phyloP scores from a whole-genome alignment of 1,140 invertebrate species.

The Pseudobourletiella spinata region DNA sequence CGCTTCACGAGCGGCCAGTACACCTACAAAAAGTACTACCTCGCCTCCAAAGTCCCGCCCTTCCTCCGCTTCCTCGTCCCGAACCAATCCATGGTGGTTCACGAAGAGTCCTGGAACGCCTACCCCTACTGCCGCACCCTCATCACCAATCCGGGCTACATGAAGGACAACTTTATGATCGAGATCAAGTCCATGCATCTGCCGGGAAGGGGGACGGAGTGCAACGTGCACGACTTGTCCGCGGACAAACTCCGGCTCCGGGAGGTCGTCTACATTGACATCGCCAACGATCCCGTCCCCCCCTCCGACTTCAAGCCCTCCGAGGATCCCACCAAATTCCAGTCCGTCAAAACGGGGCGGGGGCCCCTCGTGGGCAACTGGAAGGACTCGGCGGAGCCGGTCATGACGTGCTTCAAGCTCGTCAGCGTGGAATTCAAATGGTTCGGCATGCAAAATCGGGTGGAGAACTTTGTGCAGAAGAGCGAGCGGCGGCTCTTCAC shows the following conservation, averaged over 20 bases:
- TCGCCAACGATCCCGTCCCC: constrained; percentile 79
- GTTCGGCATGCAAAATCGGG: constrained; percentile 90
- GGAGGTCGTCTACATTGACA: constrained; percentile 87
- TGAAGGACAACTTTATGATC: constrained; percentile 97
- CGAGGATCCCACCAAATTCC: constrained; percentile 81
- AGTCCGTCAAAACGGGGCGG: constrained; percentile 85
- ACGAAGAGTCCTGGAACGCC: constrained; percentile 98
- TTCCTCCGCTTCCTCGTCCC: constrained; percentile 89
- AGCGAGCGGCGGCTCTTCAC: constrained; percentile 91
- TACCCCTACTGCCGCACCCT: constrained; percentile 99
- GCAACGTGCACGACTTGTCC: constrained; percentile 81
- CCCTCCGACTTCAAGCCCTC: constrained; percentile 76
- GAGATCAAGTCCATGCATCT: constrained; percentile 95
- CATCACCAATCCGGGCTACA: constrained; percentile 95
- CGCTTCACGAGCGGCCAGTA: constrained; percentile 93
- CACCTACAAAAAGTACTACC: constrained; percentile 99
- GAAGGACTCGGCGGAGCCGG: constrained; percentile 64
- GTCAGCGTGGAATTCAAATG: constrained; percentile 98
- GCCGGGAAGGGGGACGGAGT: constrained; percentile 67
- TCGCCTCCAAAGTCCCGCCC: constrained; percentile 81
- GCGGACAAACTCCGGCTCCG: constrained; percentile 78
- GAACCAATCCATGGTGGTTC: constrained; percentile 91
- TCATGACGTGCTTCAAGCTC: constrained; percentile 98
- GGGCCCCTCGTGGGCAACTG: constrained; percentile 80
- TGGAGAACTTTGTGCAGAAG: constrained; percentile 92